A percentile compares a stretch with the other conserved stretches of the same genome.
These are phyloP conservation scores for Oreochromis niloticus DNA, from an alignment of 2,113 vertebrate genomes.

Conservation along the genomic window DNA sequence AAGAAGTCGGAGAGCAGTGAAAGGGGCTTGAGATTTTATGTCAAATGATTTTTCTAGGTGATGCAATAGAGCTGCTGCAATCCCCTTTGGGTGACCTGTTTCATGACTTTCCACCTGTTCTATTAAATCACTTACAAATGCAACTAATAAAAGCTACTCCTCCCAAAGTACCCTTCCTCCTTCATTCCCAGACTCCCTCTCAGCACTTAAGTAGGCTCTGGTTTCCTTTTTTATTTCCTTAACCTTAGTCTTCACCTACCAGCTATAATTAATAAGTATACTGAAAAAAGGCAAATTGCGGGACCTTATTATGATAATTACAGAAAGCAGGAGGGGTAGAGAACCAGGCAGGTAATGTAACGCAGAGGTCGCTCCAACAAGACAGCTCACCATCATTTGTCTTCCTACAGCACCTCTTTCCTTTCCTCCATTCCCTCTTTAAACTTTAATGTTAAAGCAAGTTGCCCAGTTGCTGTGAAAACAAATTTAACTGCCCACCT, in stretches of 20 bases:
- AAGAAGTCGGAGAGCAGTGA: background rate
- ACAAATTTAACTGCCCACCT: constrained; percentile 55
- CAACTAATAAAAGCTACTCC: constrained; percentile 44
- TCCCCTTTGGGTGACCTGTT: constrained; percentile 46
- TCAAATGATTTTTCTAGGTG: constrained; percentile 30
- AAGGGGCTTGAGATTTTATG: background rate
- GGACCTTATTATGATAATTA: constrained; percentile 74
- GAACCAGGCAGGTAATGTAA: constrained; percentile 55
- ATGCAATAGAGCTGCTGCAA: constrained; percentile 1
- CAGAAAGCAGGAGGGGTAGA: constrained; percentile 37
- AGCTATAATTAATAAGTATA: constrained; percentile 67
- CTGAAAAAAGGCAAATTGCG: constrained; percentile 69
- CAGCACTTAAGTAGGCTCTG: constrained; percentile 24
- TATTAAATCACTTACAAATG: constrained; percentile 54
- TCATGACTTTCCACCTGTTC: constrained; percentile 49
- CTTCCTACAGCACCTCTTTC: constrained; percentile 28
- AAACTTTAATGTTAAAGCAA: constrained; percentile 37
- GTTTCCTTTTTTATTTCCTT: constrained; percentile 64
- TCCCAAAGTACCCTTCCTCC: background rate
- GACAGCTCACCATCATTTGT: constrained; percentile 52
- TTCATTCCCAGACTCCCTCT: constrained; percentile 7
- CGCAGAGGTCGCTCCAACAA: constrained; percentile 36
- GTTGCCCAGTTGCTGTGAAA: constrained; percentile 54
- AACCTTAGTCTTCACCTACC: constrained; percentile 60
- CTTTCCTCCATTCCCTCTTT: constrained; percentile 26